Base-by-base conservation (phyloP, 37 sponge, comb jelly and placozoan genomes). In the Spongilla lacustris region DNA sequence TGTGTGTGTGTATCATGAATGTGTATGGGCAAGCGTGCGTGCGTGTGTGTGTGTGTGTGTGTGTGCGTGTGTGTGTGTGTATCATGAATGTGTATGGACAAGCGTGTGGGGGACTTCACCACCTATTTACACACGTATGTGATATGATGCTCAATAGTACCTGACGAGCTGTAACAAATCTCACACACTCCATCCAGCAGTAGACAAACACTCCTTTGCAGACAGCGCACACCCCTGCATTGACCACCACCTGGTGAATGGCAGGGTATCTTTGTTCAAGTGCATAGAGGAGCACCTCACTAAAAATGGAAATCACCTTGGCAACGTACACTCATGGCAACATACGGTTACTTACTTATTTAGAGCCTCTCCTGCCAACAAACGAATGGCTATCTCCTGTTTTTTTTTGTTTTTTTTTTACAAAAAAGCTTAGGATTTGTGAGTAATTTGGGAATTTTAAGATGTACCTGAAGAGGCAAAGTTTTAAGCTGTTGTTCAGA, bases 101-200 rank as follows among this genome's bases (percentile, higher is more conserved):
- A n/a, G n/a, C n/a, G n/a, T n/a, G n/a, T n/a, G n/a, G n/a, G n/a
- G n/a, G n/a, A n/a, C n/a, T n/a, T n/a, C n/a, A n/a, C n/a, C n/a
- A n/a, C 21, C 19, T 58, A 17, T 17, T 58, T 17, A 14, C 11
- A 17, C 19, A 14, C 19, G 41, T 58, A 17, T 58, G 58, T 58
- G 46, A 58, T 14, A 17, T 58, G 58, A 13, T 3, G 3, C 3
- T 41, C 41, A 41, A 3, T 41, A 6, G 58, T 76, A 86, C 90
- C 75, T 85, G 67, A 68, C 41, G 83, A 22, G 80, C 50, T 11
- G 41, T 13, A 36, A 81, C 71, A 79, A 93, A 93, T 49, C 80
- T 68, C 50, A 87, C 93, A 87, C 93, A 93, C 49, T 89, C 88
- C 73, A 93, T 69, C 93, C 93, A 93, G 4, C 87, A 86, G 84